These are phyloP conservation scores for Gnathonemus echidnorhynchus DNA, from an alignment of 2,113 vertebrate genomes.

Conservation along the genomic window DNA sequence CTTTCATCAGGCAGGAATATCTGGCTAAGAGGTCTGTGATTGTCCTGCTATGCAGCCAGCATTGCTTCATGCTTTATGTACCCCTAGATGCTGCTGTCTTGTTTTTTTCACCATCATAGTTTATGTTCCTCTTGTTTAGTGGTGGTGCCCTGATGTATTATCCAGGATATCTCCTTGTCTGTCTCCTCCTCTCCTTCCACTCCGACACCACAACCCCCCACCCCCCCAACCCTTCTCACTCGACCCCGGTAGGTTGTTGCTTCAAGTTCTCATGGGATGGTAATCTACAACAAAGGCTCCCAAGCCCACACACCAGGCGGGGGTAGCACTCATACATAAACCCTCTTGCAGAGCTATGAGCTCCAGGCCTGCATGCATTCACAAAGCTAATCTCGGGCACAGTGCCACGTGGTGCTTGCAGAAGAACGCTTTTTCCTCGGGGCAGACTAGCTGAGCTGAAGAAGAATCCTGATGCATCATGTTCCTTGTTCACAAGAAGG, in stretches of 20 bases:
- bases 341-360: conserved; percentile 13
- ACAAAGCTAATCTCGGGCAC: conserved; percentile 10
- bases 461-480: not conserved
- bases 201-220: not conserved
- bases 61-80: not conserved
- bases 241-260: conserved; percentile 14
- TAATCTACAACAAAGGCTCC: conserved; percentile 15
- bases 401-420: not conserved
- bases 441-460: not conserved
- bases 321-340: conserved; percentile 10
- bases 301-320: conserved; percentile 15
- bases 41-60: not conserved
- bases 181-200: not conserved
- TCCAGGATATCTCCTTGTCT: not conserved
- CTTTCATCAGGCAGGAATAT: conserved; percentile 12
- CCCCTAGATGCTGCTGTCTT: not conserved
- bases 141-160: not conserved
- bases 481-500: not conserved
- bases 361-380: not conserved
- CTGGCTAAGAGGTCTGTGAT: not conserved
- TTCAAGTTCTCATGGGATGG: conserved; percentile 21
- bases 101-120: not conserved
- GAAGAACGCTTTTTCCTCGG: not conserved
- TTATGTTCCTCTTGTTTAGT: not conserved
- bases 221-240: not conserved